phyloP scores from a whole-genome alignment of 2,888 invertebrate species.

The Barypeithes pellucidus region DNA sequence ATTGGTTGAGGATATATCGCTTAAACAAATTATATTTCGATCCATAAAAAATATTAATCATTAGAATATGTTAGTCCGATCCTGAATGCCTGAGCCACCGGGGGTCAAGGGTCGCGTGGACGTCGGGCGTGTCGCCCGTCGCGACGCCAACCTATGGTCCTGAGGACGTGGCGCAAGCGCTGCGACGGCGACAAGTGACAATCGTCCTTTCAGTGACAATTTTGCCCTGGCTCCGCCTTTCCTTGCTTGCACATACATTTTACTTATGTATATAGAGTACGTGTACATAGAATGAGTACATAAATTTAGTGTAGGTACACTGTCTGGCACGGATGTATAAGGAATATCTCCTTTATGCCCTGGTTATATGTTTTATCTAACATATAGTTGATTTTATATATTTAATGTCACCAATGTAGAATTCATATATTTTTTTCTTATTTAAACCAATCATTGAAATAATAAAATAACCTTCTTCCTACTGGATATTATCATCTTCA shows the following conservation, averaged over 20 bases:
- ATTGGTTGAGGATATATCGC: too few species aligned
- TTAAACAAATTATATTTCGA: not conserved
- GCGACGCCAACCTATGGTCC: conserved; percentile 71
- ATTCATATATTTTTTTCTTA: too few species aligned
- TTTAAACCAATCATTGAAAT: too few species aligned
- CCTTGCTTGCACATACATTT: conserved; percentile 37
- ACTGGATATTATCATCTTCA: too few species aligned
- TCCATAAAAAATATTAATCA: not conserved
- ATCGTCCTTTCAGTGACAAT: conserved; percentile 70
- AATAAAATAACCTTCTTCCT: too few species aligned
- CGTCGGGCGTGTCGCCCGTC: conserved; percentile 70
- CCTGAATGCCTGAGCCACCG: conserved; percentile 65
- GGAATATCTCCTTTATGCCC: not conserved
- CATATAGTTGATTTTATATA: not conserved
- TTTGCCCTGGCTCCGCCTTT: conserved; percentile 65
- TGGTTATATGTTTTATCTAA: not conserved
- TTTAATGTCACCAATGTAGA: not conserved
- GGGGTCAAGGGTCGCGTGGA: conserved; percentile 70
- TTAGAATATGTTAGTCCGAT: conserved; percentile 56
- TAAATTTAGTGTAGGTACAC: conserved; percentile 26
- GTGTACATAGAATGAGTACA: conserved; percentile 25
- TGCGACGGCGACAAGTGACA: conserved; percentile 69
- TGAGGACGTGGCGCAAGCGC: conserved; percentile 68
- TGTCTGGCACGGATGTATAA: conserved; percentile 3
- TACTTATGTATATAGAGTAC: conserved; percentile 28